These are phyloP conservation scores for Polia nebulosa DNA, from an alignment of 2,888 invertebrate species.

Conservation along the genomic window DNA sequence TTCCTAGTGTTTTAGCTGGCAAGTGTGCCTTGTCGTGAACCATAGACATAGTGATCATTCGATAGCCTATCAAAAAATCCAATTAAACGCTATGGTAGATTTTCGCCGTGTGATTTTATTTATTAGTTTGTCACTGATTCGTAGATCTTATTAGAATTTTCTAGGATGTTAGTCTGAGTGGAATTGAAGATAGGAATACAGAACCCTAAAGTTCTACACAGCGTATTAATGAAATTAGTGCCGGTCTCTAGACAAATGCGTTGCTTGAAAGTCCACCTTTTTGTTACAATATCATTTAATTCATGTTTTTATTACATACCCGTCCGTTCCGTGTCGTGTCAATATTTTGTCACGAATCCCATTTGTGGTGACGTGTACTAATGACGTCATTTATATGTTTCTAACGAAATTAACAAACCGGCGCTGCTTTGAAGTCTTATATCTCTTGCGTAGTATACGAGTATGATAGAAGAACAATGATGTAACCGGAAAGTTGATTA, in stretches of 20 bases:
- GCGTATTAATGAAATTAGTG: constrained; percentile 85
- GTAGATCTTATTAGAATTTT: background rate
- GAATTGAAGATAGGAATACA: constrained; percentile 34
- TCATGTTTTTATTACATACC: constrained; percentile 80
- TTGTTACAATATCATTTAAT: constrained; percentile 83
- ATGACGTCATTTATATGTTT: constrained; percentile 88
- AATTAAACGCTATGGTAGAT: too few species aligned
- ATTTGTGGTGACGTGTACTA: constrained; percentile 86
- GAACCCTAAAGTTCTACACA: constrained; percentile 75
- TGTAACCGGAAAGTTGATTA: constrained; percentile 63
- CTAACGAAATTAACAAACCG: constrained; percentile 86
- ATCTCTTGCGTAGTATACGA: constrained; percentile 70
- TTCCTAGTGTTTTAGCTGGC: too few species aligned
- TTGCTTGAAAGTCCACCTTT: constrained; percentile 81
- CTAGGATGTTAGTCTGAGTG: background rate
- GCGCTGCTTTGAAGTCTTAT: constrained; percentile 83
- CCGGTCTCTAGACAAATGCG: constrained; percentile 85
- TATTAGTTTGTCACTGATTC: too few species aligned
- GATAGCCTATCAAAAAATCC: too few species aligned
- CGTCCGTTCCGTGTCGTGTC: constrained; percentile 78
- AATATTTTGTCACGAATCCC: constrained; percentile 90
- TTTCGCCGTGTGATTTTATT: too few species aligned
- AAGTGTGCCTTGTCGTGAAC: too few species aligned
- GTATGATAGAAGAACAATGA: constrained; percentile 76
- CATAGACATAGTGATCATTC: too few species aligned